phyloP scores from a whole-genome alignment of 2,113 vertebrate species.

The Eublepharis macularius region DNA sequence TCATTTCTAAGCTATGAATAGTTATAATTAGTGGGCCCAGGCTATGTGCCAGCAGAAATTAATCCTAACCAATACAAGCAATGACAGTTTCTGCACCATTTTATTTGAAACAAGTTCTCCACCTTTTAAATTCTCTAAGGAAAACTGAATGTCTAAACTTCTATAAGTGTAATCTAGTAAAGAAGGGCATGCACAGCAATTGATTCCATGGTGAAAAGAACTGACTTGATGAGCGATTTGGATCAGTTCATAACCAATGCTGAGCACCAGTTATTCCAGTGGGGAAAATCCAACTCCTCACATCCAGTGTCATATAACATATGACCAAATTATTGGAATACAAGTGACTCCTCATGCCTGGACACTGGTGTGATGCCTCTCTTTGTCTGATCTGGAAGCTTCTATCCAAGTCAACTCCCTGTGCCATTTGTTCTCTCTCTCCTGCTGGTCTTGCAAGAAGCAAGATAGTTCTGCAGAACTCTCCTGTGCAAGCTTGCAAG shows the following conservation, averaged over 20 bases:
- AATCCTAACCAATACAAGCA: background rate
- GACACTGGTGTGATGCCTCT: too few species aligned
- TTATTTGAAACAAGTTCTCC: background rate
- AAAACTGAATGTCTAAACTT: background rate
- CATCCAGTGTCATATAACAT: too few species aligned
- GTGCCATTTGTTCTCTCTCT: too few species aligned
- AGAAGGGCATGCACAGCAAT: background rate
- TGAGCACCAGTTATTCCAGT: background rate
- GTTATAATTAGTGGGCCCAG: background rate
- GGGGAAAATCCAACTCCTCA: background rate
- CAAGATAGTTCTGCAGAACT: too few species aligned
- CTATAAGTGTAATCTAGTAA: background rate
- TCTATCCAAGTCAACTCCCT: too few species aligned
- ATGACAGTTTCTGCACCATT: background rate
- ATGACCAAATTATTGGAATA: too few species aligned
- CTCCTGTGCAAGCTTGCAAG: too few species aligned
- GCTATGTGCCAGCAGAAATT: background rate
- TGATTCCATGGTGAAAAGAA: background rate
- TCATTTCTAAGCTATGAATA: constrained; percentile 14
- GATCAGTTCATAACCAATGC: background rate
- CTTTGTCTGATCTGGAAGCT: too few species aligned
- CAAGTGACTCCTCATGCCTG: too few species aligned
- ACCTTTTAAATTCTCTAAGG: background rate
- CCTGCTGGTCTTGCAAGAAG: too few species aligned
- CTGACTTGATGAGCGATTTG: background rate